Conservation (phyloP, 2,888 invertebrate species). For the Lithophane leautieri region DNA sequence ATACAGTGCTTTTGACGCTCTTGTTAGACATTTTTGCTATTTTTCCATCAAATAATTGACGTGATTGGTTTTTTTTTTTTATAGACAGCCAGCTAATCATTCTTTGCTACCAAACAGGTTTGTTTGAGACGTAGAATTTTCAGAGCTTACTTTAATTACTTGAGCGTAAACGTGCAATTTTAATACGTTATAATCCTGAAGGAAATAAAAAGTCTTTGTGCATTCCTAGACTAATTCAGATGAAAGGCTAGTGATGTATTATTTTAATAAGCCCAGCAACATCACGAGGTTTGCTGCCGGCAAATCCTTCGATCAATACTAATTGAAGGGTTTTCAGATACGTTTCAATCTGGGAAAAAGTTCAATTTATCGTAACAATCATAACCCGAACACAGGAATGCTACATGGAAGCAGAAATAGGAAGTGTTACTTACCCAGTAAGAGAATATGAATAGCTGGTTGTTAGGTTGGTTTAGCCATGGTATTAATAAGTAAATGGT, state of each 20-base stretch:
- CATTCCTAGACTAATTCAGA: background rate
- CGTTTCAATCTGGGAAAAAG: background rate
- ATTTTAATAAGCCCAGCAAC: background rate
- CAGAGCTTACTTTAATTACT: slow-evolving; percentile 10
- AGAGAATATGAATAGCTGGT: background rate
- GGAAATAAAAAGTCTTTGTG: slow-evolving; percentile 2
- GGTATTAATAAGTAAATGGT: no score
- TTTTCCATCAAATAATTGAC: slow-evolving; percentile 46
- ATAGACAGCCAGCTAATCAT: slow-evolving; percentile 34
- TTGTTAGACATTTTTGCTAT: slow-evolving; percentile 54
- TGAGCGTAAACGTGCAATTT: background rate
- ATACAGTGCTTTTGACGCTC: slow-evolving; percentile 33
- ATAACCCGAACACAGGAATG: slow-evolving; percentile 14
- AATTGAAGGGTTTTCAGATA: background rate
- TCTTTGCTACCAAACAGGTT: slow-evolving; percentile 57
- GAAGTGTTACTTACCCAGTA: background rate
- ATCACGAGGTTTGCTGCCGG: background rate
- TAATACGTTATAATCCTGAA: background rate
- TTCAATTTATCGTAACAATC: background rate
- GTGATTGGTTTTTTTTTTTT: slow-evolving; percentile 34
- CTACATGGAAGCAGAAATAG: background rate
- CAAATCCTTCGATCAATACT: background rate
- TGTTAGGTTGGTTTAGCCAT: background rate
- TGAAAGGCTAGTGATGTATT: background rate
- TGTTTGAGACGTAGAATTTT: slow-evolving; percentile 16